A percentile compares a stretch with the other conserved stretches of the same genome.
phyloP scores from a whole-genome alignment of 2,797 vertebrate genomes.

The Anguilla obscura region DNA sequence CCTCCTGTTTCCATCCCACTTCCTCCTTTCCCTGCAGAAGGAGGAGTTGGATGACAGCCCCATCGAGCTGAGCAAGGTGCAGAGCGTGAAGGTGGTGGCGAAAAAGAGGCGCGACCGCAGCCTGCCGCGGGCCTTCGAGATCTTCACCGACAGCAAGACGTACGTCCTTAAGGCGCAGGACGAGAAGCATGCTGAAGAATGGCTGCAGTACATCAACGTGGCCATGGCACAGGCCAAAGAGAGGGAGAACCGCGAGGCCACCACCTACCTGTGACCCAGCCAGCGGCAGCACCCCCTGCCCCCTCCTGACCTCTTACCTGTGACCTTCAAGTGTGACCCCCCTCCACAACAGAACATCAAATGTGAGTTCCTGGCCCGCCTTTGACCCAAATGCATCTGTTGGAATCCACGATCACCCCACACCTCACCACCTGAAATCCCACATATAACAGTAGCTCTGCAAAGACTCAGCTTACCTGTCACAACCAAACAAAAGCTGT shows the following conservation, averaged over 20 bases:
- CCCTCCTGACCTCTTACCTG: neutral
- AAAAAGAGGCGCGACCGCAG: slow-evolving; percentile 86
- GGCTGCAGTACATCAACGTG: slow-evolving; percentile 94
- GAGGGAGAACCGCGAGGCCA: slow-evolving; percentile 84
- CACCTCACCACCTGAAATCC: neutral
- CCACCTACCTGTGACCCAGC: slow-evolving; percentile 73
- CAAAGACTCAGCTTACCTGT: neutral
- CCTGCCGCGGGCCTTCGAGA: slow-evolving; percentile 91
- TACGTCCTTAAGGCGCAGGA: slow-evolving; percentile 93
- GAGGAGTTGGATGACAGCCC: slow-evolving; percentile 88
- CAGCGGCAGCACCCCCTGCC: neutral
- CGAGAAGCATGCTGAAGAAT: slow-evolving; percentile 84
- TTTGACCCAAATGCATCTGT: neutral
- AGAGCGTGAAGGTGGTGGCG: slow-evolving; percentile 87
- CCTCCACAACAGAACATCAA: neutral
- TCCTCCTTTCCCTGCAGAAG: slow-evolving; percentile 70
- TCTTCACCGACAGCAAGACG: slow-evolving; percentile 88
- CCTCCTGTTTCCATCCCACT: neutral
- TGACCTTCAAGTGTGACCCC: neutral
- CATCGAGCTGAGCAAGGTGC: slow-evolving; percentile 95
- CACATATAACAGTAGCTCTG: neutral
- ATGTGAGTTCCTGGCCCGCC: neutral
- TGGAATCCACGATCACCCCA: neutral
- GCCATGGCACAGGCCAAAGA: slow-evolving; percentile 89
- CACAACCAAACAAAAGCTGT: slow-evolving; percentile 4